Evolutionary conservation across 2,888 invertebrate species (phyloP), one percentile per base, ranked within the genome.

Genomic region (Cantharis flavilabris): DNA sequence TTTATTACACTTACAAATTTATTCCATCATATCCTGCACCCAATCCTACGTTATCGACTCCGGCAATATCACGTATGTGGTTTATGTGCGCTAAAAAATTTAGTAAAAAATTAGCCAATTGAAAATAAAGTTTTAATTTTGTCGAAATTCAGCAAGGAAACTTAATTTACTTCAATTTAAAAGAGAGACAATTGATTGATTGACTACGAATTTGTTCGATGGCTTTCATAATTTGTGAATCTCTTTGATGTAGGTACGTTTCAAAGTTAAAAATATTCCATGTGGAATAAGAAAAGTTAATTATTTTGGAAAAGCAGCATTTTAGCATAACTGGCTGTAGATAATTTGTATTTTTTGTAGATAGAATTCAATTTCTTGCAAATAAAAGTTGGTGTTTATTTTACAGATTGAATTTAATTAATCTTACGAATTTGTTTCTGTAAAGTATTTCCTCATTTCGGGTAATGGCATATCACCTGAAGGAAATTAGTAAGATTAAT

Each of bases 11-110:
- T 95, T 90, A 97, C 96, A 93, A 93, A 91, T 96, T 95, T 89
- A 96, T 96, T 85, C 96, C 96, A 87, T 96, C 96, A 89, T 95
- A 96, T 84, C 96, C 96, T 77, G 96, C 96, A 80, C 96, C 97
- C 80, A 97, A 91, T 71, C 96, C 97, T 79, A 96, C 95, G 89
- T 95, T 94, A 90, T 96, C 96, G 85, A 96, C 93, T 81, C 97
- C 96, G 79, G 96, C 96, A 80, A 95, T 92, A 86, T 94, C 93
- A 84, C 95, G 92, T 86, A 96, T 94, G 90, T 96, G 96, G 91
- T 96, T 96, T 89, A 97, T 96, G 90, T 97, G 96, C 83, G 95
- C 96, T 96, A 91, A 77, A 92, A 92, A 18, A 75, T 20, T 23
- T 65, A n/a, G 2, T n/a, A 13, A 11, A 30, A 30, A 30, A 30